Evolutionary conservation across 2,797 vertebrate genomes (phyloP), one percentile per base, ranked within the genome.

Genomic region (Etheostoma nigrum): DNA sequence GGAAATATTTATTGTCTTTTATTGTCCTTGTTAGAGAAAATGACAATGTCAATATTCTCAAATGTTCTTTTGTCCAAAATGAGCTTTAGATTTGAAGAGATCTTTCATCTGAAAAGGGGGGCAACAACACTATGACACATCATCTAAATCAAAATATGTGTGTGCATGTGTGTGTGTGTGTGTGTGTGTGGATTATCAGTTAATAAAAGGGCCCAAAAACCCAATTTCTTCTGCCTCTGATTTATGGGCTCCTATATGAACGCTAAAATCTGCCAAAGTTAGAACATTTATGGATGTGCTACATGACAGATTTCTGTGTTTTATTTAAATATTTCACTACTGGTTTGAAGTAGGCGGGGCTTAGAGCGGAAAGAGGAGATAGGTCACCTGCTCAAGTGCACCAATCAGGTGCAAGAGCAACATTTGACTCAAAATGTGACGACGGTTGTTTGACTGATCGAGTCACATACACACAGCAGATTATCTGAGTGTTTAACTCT

Each of bases 21-120:
- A 78, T 57, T 8, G 3, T 61, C 40, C 63, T 75, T 61, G 60
- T 70, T 67, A 60, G 49, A 36, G 48, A 72, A 67, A 71, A 72
- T 58, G n/a, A 65, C 19, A 64, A 45, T 62, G 62, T 67, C 58
- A 57, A 45, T 65, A 62, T 44, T 63, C 36, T 40, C 48, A 40
- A n/a, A 57, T 30, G 68, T 49, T 69, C 48, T 44, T 72, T 54
- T 9, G 54, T 67, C 55, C 55, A 36, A 72, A 72, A 71, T 74
- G 51, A 69, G 67, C n/a, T 78, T 9, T 1, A 12, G 23, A 60
- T 61, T 25, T 68, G 13, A 53, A 60, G 61, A 73, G 66, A 44
- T 5, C 30, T 30, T 30, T 30, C 30, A 30, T 30, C 30, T 30
- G n/a, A 49, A 42, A 54, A 40, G 11, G 3, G 47, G 12, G n/a